A percentile compares a stretch with the other conserved stretches of the same genome.
Conservation (phyloP, 2,888 invertebrate species). For the Limulus polyphemus region DNA sequence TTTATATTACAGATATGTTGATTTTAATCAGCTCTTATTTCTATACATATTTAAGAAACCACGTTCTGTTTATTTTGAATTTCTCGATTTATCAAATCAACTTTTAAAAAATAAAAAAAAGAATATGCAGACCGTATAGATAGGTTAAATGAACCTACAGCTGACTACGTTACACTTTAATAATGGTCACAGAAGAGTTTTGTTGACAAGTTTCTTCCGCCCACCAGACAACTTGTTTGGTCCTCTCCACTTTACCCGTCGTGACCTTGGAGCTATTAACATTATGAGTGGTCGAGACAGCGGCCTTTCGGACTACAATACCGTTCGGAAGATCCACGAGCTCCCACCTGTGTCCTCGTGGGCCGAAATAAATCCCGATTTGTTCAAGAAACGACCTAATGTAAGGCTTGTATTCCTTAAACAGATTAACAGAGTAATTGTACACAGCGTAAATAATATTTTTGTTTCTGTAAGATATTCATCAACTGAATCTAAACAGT, state of each 20-base stretch:
- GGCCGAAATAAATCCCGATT: constrained; percentile 70
- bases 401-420: neutral
- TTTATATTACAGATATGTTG: too few relatives aligned
- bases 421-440: neutral
- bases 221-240: constrained; percentile 75
- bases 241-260: constrained; percentile 90
- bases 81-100: too few relatives aligned
- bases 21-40: too few relatives aligned
- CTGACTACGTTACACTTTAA: too few relatives aligned
- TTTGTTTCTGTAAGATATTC: neutral
- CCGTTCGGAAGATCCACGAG: constrained; percentile 56
- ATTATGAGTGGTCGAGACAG: constrained; percentile 98
- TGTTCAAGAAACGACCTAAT: constrained; percentile 44
- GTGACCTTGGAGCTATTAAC: constrained; percentile 88
- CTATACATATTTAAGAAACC: too few relatives aligned
- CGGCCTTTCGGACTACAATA: constrained; percentile 87
- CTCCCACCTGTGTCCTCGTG: constrained; percentile 52
- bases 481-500: too few relatives aligned
- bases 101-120: too few relatives aligned
- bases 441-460: neutral
- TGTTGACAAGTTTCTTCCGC: neutral
- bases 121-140: too few relatives aligned
- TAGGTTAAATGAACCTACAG: too few relatives aligned
- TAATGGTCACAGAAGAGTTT: too few relatives aligned
- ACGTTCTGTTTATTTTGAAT: too few relatives aligned